Base-by-base conservation (phyloP, 2,888 invertebrate genomes). In the Hipparchia semele region DNA sequence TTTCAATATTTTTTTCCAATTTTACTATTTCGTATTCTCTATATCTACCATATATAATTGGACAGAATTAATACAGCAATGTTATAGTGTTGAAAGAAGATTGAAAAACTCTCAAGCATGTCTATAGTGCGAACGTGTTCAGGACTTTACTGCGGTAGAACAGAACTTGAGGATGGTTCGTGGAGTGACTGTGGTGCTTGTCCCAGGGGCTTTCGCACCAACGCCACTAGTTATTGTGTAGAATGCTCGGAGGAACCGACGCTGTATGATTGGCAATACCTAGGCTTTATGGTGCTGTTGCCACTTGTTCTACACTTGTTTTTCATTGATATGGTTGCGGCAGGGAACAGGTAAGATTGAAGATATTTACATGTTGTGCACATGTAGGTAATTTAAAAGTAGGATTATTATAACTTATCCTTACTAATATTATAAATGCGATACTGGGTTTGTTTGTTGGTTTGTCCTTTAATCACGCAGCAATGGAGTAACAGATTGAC, bases 181-280 rank as follows among this genome's bases (percentile, higher is more conserved):
- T 97, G 96, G 95, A 96, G 97, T 81, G 96, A 96, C 10, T 99
- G 99, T 86, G 98, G 98, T 0, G 96, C 98, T 1, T 98, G 98
- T 82, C 97, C 97, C 0, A 91, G 98, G 79, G 99, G 99, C 0
- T 98, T 95, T 82, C 94, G 97, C 51, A 96, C 97, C 61, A 96
- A 96, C 82, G 90, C 94, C 0, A 95, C 96, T 0, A 97, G 97
- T 71, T 95, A 96, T 59, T 98, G 99, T 85, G 89, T 94, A 23
- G 95, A 95, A 2, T 99, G 99, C 83, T 94, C 95, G 1, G 96
- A 97, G 70, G 94, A 94, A 54, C 97, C 98, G 0, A 94, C 96
- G 12, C 95, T 98, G 59, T 99, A 99, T 84, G 99, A 99, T 82
- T 98, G 98, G 97, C 95, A 99, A 62, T 98, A 98, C 86, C 95